Evolutionary conservation across 2,888 invertebrate genomes (phyloP).

Genomic region (Pristionchus mayeri): DNA sequence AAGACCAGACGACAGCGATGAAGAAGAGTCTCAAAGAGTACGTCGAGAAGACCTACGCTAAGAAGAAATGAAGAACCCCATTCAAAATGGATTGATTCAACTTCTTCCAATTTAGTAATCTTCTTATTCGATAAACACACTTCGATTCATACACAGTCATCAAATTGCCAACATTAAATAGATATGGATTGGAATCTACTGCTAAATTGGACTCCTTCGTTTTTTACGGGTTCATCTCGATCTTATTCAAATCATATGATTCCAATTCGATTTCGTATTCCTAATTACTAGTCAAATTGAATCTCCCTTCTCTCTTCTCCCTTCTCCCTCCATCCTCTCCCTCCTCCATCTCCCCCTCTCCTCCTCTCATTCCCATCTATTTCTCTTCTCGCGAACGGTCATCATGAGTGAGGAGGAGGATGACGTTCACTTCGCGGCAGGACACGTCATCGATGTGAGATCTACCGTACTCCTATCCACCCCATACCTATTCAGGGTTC

Average conservation of each 20-base stretch:
- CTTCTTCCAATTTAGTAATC: slow-evolving; percentile 22
- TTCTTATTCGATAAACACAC: slow-evolving; percentile 6
- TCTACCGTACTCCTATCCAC: slow-evolving; percentile 6
- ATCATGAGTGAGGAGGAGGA: slow-evolving; percentile 55
- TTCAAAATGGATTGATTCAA: no score
- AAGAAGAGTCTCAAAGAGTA: background rate
- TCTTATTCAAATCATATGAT: no score
- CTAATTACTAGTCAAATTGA: no score
- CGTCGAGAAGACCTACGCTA: background rate
- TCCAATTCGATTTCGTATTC: no score
- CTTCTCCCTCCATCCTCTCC: background rate
- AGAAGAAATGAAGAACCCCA: background rate
- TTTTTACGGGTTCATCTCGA: no score
- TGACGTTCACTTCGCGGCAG: slow-evolving; percentile 53
- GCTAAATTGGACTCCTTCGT: no score
- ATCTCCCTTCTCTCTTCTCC: background rate
- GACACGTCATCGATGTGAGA: slow-evolving; percentile 8
- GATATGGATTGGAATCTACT: no score
- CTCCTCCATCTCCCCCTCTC: background rate
- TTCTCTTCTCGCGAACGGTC: slow-evolving; percentile 28
- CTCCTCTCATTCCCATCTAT: background rate
- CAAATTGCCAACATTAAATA: no score
- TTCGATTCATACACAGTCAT: no score
- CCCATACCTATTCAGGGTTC: slow-evolving; percentile 55
- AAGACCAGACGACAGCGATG: background rate